Evolutionary conservation across 2,113 vertebrate species (phyloP).

Genomic region (Notothenia rossii): DNA sequence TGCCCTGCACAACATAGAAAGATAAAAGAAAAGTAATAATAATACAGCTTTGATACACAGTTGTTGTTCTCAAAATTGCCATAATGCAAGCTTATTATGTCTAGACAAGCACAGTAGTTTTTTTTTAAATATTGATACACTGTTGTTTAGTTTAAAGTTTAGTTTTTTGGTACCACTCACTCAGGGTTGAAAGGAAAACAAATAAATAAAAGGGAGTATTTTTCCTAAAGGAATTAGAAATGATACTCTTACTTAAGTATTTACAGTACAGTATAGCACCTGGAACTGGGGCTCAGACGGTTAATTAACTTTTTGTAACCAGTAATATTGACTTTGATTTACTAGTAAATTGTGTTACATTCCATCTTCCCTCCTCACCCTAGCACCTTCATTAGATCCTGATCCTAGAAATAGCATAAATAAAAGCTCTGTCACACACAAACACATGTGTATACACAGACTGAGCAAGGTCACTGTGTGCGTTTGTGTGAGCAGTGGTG

Average conservation of each 20-base stretch:
- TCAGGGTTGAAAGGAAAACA: too few relatives aligned
- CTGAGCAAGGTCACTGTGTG: slow-evolving; percentile 66
- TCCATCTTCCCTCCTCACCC: slow-evolving; percentile 2
- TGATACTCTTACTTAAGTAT: too few relatives aligned
- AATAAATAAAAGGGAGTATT: too few relatives aligned
- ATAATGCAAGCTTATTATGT: neutral
- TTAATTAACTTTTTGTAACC: neutral
- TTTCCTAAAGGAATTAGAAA: too few relatives aligned
- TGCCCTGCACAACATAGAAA: neutral
- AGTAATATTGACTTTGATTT: neutral
- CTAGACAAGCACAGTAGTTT: neutral
- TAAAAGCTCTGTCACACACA: slow-evolving; percentile 12
- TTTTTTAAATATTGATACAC: neutral
- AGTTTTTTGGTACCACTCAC: neutral
- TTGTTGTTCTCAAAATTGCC: too few relatives aligned
- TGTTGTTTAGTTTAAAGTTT: neutral
- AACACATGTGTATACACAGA: slow-evolving; percentile 35
- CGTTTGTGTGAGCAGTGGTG: slow-evolving; percentile 65
- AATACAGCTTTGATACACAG: too few relatives aligned
- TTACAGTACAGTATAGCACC: too few relatives aligned
- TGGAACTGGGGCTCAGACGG: too few relatives aligned
- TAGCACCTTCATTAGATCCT: slow-evolving; percentile 7
- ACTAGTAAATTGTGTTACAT: too few relatives aligned
- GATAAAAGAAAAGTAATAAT: neutral
- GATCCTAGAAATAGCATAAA: neutral